phyloP scores from a whole-genome alignment of 2,113 vertebrate species.

The Eptesicus fuscus region DNA sequence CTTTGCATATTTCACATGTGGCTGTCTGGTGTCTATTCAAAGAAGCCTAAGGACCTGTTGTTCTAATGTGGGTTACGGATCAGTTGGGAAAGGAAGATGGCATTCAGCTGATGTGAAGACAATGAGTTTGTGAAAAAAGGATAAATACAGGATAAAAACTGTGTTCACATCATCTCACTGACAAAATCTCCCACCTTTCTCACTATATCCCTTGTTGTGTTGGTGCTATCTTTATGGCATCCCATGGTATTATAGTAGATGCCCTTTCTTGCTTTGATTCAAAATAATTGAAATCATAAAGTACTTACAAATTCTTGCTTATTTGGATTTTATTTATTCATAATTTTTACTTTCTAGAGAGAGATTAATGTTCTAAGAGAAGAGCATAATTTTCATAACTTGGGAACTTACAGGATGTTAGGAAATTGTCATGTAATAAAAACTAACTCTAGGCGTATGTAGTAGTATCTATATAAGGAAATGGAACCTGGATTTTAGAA shows the following conservation, averaged over 20 bases:
- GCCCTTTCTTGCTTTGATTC: background rate
- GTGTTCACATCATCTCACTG: background rate
- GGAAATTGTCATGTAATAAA: background rate
- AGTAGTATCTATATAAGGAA: background rate
- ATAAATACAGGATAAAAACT: background rate
- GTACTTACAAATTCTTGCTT: background rate
- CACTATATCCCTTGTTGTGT: rapidly evolving
- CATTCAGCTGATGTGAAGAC: background rate
- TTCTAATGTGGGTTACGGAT: background rate
- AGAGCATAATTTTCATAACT: background rate
- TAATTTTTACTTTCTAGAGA: background rate
- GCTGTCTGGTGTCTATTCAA: background rate
- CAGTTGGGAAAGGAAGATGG: background rate
- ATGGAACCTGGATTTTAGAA: background rate
- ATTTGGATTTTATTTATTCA: background rate
- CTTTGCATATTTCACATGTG: background rate
- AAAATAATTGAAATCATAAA: background rate
- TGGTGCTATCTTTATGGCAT: too few species aligned
- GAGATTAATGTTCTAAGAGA: background rate
- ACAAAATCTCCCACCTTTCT: background rate
- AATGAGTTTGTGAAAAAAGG: background rate
- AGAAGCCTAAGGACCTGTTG: background rate
- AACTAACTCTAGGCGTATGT: background rate
- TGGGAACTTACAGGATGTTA: background rate
- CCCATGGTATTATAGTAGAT: background rate